Evolutionary conservation across 2,797 vertebrate genomes (phyloP), one percentile per base, ranked within the genome.

Genomic region (Periophthalmus magnuspinnatus): DNA sequence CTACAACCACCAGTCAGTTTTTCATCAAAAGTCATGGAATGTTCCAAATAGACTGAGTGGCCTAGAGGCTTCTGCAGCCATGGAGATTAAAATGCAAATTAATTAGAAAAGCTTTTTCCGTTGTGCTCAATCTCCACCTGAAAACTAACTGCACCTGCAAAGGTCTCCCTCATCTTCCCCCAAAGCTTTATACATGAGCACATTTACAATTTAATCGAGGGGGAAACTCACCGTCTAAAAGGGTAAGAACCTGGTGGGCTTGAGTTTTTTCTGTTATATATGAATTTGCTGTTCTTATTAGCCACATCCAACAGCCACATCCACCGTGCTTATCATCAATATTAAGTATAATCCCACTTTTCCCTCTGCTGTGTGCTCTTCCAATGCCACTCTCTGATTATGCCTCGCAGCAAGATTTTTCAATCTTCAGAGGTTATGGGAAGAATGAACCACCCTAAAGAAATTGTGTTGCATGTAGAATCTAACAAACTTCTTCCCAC

Each of bases 21-120:
- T 75, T 45, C 75, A 60, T 78, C 60, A 74, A 47, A 76, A 78
- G 70, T 77, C 57, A 79, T 62, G 16, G 75, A 76, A 84, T 78
- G 76, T 81, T 76, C 70, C 76, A 57, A 69, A 81, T 72, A 28
- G 67, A 69, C 28, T 81, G 67, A 83, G 70, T 77, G 16, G 67
- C 76, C 77, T 73, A 74, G 2, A 14, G 65, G 82, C 67, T 22
- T 69, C 65, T 72, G 75, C 65, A 70, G 70, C 60, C 69, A 21
- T 41, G 24, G 61, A 82, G 78, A 86, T 89, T 81, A 82, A 62
- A 84, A 78, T 77, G 54, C 65, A 74, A 86, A 84, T 82, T 78
- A 79, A 85, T 86, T 85, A 76, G 61, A 74, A 78, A 73, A 34
- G n/a, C 50, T 3, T 28, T 70, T n/a, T 45, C 52, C 71, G 68